phyloP scores from a whole-genome alignment of 1,140 invertebrate species.

The Bombus terrestris region DNA sequence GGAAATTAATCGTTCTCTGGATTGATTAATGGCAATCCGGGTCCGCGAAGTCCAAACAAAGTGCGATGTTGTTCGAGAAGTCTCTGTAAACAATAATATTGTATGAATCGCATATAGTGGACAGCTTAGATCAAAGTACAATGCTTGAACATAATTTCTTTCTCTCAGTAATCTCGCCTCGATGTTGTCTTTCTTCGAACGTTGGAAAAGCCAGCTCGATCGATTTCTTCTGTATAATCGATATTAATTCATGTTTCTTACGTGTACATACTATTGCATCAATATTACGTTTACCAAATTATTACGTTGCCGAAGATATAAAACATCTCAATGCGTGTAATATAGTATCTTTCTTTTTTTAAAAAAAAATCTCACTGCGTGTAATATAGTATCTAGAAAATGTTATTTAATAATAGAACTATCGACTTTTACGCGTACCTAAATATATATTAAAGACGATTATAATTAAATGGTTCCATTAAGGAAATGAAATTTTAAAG shows the following conservation, averaged over 20 bases:
- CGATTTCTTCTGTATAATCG: neutral
- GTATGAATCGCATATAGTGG: neutral
- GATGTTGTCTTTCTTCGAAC: neutral
- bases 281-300: neutral
- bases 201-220: neutral
- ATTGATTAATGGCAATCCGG: conserved; percentile 9
- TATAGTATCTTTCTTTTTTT: no score
- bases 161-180: conserved; percentile 15
- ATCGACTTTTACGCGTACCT: no score
- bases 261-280: neutral
- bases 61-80: conserved; percentile 15
- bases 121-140: conserved; percentile 37
- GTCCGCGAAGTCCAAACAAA: conserved; percentile 6
- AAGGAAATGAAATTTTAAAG: no score
- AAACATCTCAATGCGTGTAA: neutral
- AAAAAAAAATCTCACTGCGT: neutral
- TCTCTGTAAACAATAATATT: conserved; percentile 42
- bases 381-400: neutral
- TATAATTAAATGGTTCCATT: no score
- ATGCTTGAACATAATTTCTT: neutral
- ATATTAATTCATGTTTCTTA: neutral
- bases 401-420: no score
- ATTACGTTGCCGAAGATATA: neutral
- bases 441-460: no score
- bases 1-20: conserved; percentile 14